Conservation (phyloP, 2,797 vertebrate species). For the Cynodonichthys magdalenae region DNA sequence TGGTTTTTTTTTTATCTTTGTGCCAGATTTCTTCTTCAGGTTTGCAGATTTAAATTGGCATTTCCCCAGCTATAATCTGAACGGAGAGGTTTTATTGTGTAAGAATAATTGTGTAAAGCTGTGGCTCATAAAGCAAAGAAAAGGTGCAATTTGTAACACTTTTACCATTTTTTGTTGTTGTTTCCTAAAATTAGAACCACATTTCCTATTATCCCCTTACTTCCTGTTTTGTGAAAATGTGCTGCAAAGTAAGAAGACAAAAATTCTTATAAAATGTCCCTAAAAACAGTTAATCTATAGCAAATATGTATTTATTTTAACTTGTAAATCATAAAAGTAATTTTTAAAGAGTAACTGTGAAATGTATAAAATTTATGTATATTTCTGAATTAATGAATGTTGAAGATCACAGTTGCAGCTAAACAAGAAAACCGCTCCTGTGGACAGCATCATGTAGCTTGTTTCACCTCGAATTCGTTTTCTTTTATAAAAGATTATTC, state of each 20-base stretch:
- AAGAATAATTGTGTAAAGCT: constrained; percentile 55
- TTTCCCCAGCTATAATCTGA: constrained; percentile 48
- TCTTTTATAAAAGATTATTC: no score
- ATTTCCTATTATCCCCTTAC: constrained; percentile 50
- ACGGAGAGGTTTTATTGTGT: constrained; percentile 37
- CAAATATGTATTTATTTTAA: no score
- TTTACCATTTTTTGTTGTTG: background rate
- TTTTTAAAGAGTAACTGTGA: no score
- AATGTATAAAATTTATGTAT: no score
- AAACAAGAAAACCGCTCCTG: no score
- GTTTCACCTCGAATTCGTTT: no score
- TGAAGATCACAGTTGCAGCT: no score
- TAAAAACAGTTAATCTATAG: constrained; percentile 15
- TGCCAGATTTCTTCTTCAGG: constrained; percentile 11
- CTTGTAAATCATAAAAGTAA: no score
- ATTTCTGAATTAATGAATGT: no score
- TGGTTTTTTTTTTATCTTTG: background rate
- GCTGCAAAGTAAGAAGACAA: constrained; percentile 30
- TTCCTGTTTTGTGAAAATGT: constrained; percentile 47
- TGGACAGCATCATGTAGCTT: no score
- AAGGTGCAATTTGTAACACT: constrained; percentile 61
- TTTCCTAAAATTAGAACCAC: constrained; percentile 59
- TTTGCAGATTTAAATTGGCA: constrained; percentile 18
- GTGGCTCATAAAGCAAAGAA: constrained; percentile 52
- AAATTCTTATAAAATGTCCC: constrained; percentile 9